These are phyloP conservation scores for Aselliscus stoliczkanus DNA, from an alignment of 2,797 vertebrate species.

Conservation along the genomic window DNA sequence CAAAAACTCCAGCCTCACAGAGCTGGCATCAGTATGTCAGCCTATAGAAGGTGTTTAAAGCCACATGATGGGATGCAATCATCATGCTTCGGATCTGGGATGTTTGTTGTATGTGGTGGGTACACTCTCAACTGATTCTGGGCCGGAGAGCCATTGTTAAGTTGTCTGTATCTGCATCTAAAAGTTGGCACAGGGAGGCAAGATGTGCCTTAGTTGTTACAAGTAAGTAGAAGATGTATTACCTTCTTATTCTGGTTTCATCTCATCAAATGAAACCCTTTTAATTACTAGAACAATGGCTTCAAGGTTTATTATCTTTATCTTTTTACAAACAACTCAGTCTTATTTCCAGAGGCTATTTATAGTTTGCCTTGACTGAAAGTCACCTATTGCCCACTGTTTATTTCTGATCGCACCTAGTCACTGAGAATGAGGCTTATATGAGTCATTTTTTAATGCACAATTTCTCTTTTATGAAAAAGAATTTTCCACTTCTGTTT, in stretches of 20 bases:
- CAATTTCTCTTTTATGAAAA: slow-evolving; percentile 25
- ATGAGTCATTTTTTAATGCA: not conserved
- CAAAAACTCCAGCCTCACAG: not conserved
- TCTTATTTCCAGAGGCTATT: not conserved
- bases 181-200: not conserved
- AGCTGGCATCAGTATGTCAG: not conserved
- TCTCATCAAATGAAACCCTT: slow-evolving; percentile 9
- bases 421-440: slow-evolving; percentile 33
- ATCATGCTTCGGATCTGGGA: not conserved
- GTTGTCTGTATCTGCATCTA: not conserved
- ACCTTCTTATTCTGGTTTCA: not conserved
- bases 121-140: not conserved
- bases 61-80: not conserved
- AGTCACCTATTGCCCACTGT: not conserved
- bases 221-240: not conserved
- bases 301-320: not conserved
- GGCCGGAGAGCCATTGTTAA: not conserved
- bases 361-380: not conserved
- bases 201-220: not conserved
- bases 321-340: not conserved
- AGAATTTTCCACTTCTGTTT: not conserved
- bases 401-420: slow-evolving; percentile 42
- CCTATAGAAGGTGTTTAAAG: not conserved
- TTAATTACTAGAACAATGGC: slow-evolving; percentile 1
- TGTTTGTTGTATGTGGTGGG: not conserved